Evolutionary conservation across 2,888 invertebrate genomes (phyloP).

Genomic region (Drosophila aldrichi): DNA sequence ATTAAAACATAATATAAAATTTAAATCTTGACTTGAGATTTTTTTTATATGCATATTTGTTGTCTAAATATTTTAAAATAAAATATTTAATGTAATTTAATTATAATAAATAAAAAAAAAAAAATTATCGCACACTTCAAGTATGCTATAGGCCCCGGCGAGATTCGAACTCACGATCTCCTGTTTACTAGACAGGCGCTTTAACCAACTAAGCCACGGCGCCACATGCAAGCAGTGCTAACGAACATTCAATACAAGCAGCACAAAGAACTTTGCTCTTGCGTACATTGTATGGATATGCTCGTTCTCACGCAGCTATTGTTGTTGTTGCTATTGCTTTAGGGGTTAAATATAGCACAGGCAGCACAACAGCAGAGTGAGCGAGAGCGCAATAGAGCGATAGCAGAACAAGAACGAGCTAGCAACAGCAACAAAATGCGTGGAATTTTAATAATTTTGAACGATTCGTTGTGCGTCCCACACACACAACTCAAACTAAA

Average conservation of each 20-base stretch:
- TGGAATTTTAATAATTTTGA: constrained; percentile 30
- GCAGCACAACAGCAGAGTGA: not conserved
- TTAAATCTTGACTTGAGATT: too few relatives aligned
- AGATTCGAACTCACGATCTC: constrained; percentile 86
- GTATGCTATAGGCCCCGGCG: constrained; percentile 83
- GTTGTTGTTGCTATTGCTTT: constrained; percentile 8
- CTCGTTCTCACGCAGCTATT: constrained; percentile 15
- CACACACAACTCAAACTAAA: constrained; percentile 20
- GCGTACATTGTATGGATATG: not conserved
- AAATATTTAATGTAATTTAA: not conserved
- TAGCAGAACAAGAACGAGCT: constrained; percentile 5
- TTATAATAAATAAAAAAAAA: not conserved
- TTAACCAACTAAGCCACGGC: constrained; percentile 86
- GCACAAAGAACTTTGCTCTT: not conserved
- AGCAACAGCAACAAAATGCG: constrained; percentile 11
- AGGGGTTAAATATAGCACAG: constrained; percentile 51
- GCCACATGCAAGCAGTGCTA: constrained; percentile 59
- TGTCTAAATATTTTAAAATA: not conserved
- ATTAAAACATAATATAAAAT: not conserved
- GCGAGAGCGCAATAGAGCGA: not conserved
- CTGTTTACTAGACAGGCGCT: constrained; percentile 86
- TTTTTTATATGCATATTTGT: too few relatives aligned
- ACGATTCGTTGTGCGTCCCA: constrained; percentile 41
- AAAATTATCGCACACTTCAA: not conserved
- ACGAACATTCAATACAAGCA: constrained; percentile 37